These are phyloP conservation scores for Silurus asotus DNA, from an alignment of 2,113 vertebrate genomes.

Conservation along the genomic window DNA sequence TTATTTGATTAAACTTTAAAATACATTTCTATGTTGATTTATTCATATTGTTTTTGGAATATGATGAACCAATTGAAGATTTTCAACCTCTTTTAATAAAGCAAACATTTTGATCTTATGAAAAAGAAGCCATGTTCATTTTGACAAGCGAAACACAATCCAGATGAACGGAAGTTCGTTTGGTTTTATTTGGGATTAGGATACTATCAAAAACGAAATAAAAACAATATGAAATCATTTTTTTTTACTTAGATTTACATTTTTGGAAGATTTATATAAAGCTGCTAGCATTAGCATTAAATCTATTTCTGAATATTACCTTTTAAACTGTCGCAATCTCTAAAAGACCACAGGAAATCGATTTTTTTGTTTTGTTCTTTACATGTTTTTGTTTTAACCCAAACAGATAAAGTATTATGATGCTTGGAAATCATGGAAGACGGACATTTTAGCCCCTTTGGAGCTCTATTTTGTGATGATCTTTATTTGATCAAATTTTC, in stretches of 20 bases:
- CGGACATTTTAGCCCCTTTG: too few species aligned
- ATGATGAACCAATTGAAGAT: too few species aligned
- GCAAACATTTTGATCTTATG: neutral
- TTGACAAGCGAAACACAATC: neutral
- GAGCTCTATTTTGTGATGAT: too few species aligned
- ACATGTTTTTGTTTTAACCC: neutral
- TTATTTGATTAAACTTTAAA: too few species aligned
- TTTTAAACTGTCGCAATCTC: neutral
- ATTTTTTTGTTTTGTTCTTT: neutral
- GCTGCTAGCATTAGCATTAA: neutral
- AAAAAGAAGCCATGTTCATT: neutral
- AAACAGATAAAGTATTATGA: too few species aligned
- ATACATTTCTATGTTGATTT: too few species aligned
- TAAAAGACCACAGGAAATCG: neutral
- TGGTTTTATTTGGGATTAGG: neutral
- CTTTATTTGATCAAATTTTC: too few species aligned
- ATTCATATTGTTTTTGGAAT: too few species aligned
- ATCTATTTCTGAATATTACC: neutral
- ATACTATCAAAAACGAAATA: neutral
- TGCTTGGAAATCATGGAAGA: too few species aligned
- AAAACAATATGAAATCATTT: neutral
- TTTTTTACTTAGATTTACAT: neutral
- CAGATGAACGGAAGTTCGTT: neutral
- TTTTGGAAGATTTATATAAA: neutral
- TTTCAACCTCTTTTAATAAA: neutral